Conservation (phyloP, 2,888 invertebrate genomes). For the Pyrgus malvae region DNA sequence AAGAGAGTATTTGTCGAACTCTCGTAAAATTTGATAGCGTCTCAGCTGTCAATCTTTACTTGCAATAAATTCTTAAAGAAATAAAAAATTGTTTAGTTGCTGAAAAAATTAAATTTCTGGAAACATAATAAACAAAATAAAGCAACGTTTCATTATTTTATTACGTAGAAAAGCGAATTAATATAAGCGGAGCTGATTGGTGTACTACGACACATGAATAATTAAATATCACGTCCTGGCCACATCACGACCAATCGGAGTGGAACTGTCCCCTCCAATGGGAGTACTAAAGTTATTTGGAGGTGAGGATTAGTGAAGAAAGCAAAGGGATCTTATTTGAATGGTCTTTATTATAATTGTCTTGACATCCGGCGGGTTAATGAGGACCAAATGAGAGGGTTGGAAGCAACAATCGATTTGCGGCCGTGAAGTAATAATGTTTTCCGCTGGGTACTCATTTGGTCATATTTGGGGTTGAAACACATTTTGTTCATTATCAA, state of each 20-base stretch:
- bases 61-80: slow-evolving; percentile 13
- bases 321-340: slow-evolving; percentile 52
- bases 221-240: slow-evolving; percentile 55
- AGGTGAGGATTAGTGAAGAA: slow-evolving; percentile 42
- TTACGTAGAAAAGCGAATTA: slow-evolving; percentile 24
- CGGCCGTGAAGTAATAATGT: slow-evolving; percentile 70
- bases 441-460: slow-evolving; percentile 56
- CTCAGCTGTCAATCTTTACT: slow-evolving; percentile 26
- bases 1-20: slow-evolving; percentile 36
- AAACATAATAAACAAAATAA: no score
- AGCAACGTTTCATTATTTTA: neutral
- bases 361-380: slow-evolving; percentile 71
- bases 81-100: no score
- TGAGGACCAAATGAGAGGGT: slow-evolving; percentile 78
- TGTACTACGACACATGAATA: slow-evolving; percentile 32
- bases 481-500: neutral
- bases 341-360: slow-evolving; percentile 70
- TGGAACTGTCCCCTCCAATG: slow-evolving; percentile 33
- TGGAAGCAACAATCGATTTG: slow-evolving; percentile 71
- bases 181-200: slow-evolving; percentile 29
- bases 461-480: slow-evolving; percentile 2
- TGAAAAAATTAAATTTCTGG: no score
- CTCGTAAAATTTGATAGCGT: slow-evolving; percentile 38
- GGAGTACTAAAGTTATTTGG: slow-evolving; percentile 8
- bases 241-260: slow-evolving; percentile 33